phyloP scores from a whole-genome alignment of 2,888 invertebrate genomes.

The Caenorhabditis plicata region DNA sequence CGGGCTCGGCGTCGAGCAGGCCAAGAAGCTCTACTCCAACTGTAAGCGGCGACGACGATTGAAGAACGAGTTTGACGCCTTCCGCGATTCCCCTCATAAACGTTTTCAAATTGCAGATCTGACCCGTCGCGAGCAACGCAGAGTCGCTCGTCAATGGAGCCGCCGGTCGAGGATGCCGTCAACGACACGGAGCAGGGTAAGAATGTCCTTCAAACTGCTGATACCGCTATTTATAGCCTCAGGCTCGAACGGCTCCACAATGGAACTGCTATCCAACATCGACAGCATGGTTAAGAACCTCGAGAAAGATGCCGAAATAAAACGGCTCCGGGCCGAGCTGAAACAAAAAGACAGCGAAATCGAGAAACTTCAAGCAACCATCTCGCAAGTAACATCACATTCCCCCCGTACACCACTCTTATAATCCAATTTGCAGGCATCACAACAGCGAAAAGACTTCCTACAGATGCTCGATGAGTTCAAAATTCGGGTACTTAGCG shows the following conservation, averaged over 20 bases:
- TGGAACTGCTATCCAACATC: neutral
- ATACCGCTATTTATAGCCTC: no score
- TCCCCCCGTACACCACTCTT: no score
- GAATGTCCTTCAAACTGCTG: no score
- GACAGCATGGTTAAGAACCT: neutral
- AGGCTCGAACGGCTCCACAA: neutral
- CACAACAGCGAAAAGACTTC: neutral
- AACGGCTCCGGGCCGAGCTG: neutral
- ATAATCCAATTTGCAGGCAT: neutral
- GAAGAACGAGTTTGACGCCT: conserved; percentile 1
- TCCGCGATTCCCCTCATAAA: no score
- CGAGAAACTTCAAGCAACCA: no score
- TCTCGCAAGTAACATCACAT: no score
- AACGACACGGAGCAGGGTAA: no score
- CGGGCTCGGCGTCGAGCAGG: conserved; percentile 20
- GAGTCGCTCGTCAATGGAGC: no score
- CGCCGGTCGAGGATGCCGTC: no score
- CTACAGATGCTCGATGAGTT: neutral
- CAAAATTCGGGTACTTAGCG: neutral
- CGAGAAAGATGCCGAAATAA: neutral
- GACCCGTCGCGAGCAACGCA: neutral
- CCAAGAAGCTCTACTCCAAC: conserved; percentile 39
- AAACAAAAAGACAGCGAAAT: neutral
- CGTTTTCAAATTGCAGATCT: neutral
- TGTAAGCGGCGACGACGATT: conserved; percentile 31